Evolutionary conservation across 2,113 vertebrate genomes (phyloP), one percentile per base, ranked within the genome.

Genomic region (Melanotaenia duboulayi): DNA sequence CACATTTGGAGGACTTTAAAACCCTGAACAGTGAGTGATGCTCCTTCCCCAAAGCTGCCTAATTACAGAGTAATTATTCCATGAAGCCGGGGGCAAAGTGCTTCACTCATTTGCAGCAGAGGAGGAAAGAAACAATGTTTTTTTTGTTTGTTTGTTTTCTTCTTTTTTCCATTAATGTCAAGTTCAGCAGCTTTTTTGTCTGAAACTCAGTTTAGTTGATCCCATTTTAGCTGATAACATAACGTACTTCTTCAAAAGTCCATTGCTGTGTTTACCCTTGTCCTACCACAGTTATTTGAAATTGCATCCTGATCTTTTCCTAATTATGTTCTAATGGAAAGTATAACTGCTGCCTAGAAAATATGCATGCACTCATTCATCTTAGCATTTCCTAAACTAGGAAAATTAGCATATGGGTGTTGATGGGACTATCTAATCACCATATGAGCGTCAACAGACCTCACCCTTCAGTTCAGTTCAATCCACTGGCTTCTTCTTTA

Each of bases 21-120:
- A 59, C 51, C 7, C 54, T 35, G 57, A 75, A 60, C 17, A 40
- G 23, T 7, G 7, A 70, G 14, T 74, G 65, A 82, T 24, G 51
- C 65, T 11, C 35, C 0, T 35, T 82, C 73, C 50, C 69, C 72
- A 11, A 73, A 77, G 76, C 42, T 25, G 22, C 42, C 37, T 77
- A 59, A 78, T 85, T 85, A 85, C 70, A 48, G 4, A 62, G 40
- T 61, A 37, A 82, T 82, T 80, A 82, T 66, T 52, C 59, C 11
- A 25, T 1, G 28, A 61, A 52, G 75, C 61, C 57, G 2, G 61
- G 69, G 55, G 65, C 61, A 76, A 58, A 80, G 68, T 20, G 48
- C 56, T 67, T 14, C 71, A n/a, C 52, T 64, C 44, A 40, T 55
- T 76, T 76, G 57, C 78, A 69, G 40, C 40, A 42, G 10, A 10